Conservation (phyloP, 2,113 vertebrate genomes). For the Sinocyclocheilus rhinocerous region DNA sequence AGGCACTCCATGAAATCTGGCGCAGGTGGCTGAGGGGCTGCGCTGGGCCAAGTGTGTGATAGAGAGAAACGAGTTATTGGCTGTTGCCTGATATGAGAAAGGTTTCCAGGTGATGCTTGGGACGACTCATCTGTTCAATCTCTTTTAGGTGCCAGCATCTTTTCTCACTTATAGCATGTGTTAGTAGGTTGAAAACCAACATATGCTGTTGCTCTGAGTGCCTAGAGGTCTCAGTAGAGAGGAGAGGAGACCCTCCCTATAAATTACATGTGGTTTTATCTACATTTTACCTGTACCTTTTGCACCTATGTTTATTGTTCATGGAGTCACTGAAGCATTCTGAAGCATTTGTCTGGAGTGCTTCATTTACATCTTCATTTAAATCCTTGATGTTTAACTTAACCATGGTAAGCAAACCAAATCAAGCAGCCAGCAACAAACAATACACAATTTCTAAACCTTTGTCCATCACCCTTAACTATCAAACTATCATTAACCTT, state of each 20-base stretch:
- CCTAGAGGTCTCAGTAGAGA: neutral
- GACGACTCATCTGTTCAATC: neutral
- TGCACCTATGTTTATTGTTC: neutral
- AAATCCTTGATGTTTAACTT: neutral
- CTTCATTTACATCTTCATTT: neutral
- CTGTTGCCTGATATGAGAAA: neutral
- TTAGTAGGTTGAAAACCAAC: neutral
- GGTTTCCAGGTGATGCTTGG: neutral
- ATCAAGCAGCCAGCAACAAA: neutral
- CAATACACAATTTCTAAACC: neutral
- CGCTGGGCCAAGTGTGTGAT: neutral
- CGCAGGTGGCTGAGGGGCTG: neutral
- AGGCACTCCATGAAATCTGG: neutral
- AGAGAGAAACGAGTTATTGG: neutral
- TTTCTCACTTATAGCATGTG: neutral
- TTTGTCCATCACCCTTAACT: constrained; percentile 56
- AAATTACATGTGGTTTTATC: neutral
- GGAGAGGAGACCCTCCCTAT: neutral
- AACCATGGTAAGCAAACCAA: neutral
- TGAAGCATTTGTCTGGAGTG: neutral
- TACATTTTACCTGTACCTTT: neutral
- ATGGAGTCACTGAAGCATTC: neutral
- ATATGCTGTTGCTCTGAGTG: neutral
- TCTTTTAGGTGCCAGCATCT: constrained; percentile 9
- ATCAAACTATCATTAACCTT: neutral